phyloP scores from a whole-genome alignment of 2,113 vertebrate genomes.

The Tupaia tana region DNA sequence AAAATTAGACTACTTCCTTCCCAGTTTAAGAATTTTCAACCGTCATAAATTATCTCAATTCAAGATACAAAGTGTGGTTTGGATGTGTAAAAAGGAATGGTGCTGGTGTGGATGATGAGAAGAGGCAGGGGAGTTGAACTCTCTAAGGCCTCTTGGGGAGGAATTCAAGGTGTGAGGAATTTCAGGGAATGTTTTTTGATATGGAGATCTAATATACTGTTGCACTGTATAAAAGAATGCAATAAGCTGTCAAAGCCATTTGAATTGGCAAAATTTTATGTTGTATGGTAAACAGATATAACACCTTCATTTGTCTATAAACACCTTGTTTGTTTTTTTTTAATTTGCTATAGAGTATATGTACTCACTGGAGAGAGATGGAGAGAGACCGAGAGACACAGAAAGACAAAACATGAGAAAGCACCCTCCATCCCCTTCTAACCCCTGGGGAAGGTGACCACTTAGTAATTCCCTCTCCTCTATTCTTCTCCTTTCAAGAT shows the following conservation, averaged over 20 bases:
- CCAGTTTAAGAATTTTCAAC: slow-evolving; percentile 37
- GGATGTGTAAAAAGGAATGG: background rate
- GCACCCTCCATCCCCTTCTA: no score
- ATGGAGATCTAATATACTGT: background rate
- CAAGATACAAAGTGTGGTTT: background rate
- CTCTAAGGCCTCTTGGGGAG: background rate
- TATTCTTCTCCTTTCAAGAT: no score
- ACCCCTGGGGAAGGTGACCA: no score
- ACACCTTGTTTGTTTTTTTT: background rate
- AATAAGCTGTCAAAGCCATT: slow-evolving; percentile 55
- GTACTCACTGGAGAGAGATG: no score
- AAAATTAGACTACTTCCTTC: background rate
- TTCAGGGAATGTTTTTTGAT: background rate
- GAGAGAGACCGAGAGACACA: no score
- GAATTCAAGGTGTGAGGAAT: background rate
- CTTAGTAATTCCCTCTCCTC: no score
- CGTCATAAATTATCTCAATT: slow-evolving; percentile 32
- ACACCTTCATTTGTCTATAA: background rate
- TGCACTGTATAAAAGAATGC: background rate
- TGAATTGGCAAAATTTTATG: slow-evolving; percentile 36
- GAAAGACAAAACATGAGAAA: no score
- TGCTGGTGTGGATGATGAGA: background rate
- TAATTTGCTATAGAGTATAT: no score
- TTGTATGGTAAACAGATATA: slow-evolving; percentile 16
- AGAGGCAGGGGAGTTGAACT: background rate